Evolutionary conservation across 2,888 invertebrate species (phyloP).

Genomic region (Salticus scenicus): DNA sequence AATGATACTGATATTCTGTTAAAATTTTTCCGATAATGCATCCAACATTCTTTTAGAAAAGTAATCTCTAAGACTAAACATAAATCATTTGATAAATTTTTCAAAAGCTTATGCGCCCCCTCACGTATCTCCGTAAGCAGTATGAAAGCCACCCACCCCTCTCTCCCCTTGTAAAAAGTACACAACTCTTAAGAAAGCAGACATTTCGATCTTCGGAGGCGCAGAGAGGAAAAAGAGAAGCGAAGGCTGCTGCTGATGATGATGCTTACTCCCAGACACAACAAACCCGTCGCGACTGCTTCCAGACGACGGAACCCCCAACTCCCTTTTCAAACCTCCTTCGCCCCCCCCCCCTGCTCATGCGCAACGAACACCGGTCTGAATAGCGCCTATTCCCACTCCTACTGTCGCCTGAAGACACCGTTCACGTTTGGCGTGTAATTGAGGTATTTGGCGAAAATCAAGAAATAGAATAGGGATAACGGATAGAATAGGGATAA

Average conservation of each 20-base stretch:
- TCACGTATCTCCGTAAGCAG: too few species aligned
- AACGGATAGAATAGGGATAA: too few species aligned
- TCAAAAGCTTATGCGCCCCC: too few species aligned
- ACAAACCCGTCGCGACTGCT: constrained; percentile 65
- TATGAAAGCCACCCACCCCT: not conserved
- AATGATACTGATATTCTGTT: too few species aligned
- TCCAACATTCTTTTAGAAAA: too few species aligned
- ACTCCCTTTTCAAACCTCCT: not conserved
- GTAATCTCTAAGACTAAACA: too few species aligned
- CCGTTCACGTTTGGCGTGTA: not conserved
- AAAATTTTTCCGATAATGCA: too few species aligned
- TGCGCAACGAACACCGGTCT: not conserved
- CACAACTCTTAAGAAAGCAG: not conserved
- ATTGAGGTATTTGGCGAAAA: not conserved
- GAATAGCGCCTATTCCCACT: not conserved
- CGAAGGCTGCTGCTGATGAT: constrained; percentile 4
- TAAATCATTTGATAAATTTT: too few species aligned
- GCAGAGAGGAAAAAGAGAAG: not conserved
- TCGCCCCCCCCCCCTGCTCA: not conserved
- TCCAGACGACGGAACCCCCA: constrained; percentile 38
- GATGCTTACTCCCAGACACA: constrained; percentile 46
- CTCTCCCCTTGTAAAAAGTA: not conserved
- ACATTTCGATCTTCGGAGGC: not conserved
- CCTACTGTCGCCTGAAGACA: not conserved
- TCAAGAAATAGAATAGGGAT: too few species aligned